These are phyloP conservation scores for Chaitophorus viminalis DNA, from an alignment of 2,888 invertebrate genomes.

Conservation along the genomic window DNA sequence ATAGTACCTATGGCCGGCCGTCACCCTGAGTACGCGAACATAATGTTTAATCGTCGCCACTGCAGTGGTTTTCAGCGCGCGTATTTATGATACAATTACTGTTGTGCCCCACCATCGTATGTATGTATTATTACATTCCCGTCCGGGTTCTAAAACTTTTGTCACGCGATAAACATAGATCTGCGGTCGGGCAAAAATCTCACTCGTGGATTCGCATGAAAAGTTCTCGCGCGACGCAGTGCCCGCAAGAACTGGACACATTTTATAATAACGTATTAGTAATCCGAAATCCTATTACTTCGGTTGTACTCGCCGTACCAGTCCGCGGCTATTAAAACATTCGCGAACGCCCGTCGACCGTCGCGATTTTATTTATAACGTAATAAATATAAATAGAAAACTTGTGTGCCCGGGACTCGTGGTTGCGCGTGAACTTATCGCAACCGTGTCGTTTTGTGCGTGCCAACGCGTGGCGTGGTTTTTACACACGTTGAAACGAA, in stretches of 20 bases:
- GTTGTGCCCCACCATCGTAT: too few species aligned
- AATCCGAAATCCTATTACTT: too few species aligned
- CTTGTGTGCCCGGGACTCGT: background rate
- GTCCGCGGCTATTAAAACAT: background rate
- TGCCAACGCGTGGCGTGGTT: background rate
- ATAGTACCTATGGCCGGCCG: too few species aligned
- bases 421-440: too few species aligned
- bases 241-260: background rate
- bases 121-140: too few species aligned
- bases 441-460: background rate
- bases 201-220: background rate
- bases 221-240: background rate
- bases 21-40: too few species aligned
- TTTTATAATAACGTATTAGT: too few species aligned
- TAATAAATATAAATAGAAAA: conserved; percentile 4
- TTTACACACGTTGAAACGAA: too few species aligned
- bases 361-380: background rate
- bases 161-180: too few species aligned
- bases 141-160: background rate
- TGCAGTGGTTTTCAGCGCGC: too few species aligned
- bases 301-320: too few species aligned
- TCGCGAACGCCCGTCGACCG: background rate
- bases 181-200: background rate
- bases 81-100: too few species aligned
- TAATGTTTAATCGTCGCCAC: background rate